These are phyloP conservation scores for Psettodes erumei DNA, from an alignment of 2,113 vertebrate species.

Conservation along the genomic window DNA sequence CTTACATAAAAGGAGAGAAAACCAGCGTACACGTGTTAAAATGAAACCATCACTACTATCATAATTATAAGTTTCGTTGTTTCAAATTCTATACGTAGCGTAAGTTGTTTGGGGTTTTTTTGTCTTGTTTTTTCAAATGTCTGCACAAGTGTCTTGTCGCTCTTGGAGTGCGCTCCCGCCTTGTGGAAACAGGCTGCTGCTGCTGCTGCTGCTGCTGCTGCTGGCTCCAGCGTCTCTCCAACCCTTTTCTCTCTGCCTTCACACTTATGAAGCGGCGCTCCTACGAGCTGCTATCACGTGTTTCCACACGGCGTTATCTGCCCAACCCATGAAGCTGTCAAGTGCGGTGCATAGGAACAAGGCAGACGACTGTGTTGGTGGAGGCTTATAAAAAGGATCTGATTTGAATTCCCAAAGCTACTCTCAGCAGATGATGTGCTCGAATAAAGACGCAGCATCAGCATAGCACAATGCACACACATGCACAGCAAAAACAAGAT, in stretches of 20 bases:
- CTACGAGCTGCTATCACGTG: slow-evolving; percentile 77
- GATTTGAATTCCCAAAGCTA: slow-evolving; percentile 53
- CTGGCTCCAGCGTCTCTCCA: slow-evolving; percentile 59
- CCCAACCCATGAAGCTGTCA: slow-evolving; percentile 64
- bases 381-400: slow-evolving; percentile 26
- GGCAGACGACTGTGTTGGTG: slow-evolving; percentile 29
- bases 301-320: slow-evolving; percentile 52
- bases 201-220: slow-evolving; percentile 25
- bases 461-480: neutral
- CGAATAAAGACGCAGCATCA: slow-evolving; percentile 23
- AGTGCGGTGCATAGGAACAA: slow-evolving; percentile 46
- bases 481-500: neutral
- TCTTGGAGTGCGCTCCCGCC: slow-evolving; percentile 53
- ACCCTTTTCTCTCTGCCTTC: slow-evolving; percentile 56
- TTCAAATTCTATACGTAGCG: neutral
- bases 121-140: neutral
- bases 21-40: neutral
- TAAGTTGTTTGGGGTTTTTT: slow-evolving; percentile 24
- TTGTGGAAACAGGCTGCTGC: slow-evolving; percentile 26
- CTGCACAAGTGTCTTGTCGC: slow-evolving; percentile 17
- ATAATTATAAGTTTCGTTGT: neutral
- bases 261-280: slow-evolving; percentile 79
- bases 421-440: slow-evolving; percentile 21
- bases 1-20: slow-evolving; percentile 36
- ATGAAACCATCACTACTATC: neutral